phyloP scores from a whole-genome alignment of 2,113 vertebrate species.

The Prietella phreatophila region DNA sequence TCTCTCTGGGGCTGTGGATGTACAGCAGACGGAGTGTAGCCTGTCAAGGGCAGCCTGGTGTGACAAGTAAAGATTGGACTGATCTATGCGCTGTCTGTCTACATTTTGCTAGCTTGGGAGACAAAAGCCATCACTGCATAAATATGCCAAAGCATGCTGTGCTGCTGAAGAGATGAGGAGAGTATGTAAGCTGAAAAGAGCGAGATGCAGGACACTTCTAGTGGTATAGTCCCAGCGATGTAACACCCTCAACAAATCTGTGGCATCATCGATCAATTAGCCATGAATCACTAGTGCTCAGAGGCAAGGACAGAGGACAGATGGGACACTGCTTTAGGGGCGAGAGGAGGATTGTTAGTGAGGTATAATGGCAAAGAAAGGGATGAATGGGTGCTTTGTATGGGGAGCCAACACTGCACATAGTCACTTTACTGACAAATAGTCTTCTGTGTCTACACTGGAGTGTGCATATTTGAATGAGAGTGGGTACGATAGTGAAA shows the following conservation, averaged over 20 bases:
- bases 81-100: constrained; percentile 44
- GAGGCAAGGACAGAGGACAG: constrained; percentile 33
- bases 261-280: constrained; percentile 46
- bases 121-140: constrained; percentile 49
- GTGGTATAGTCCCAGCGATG: constrained; percentile 5
- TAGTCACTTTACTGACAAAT: constrained; percentile 40
- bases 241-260: constrained; percentile 42
- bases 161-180: constrained; percentile 2
- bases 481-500: constrained; percentile 11
- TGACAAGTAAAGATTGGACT: constrained; percentile 54
- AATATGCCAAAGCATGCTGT: constrained; percentile 34
- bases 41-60: constrained; percentile 46
- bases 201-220: constrained; percentile 23
- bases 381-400: constrained; percentile 53
- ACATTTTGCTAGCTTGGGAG: constrained; percentile 49
- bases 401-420: constrained; percentile 27
- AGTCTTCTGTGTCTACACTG: constrained; percentile 19
- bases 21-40: constrained; percentile 38
- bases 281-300: constrained; percentile 49
- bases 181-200: not conserved
- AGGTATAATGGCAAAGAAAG: constrained; percentile 42
- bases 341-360: constrained; percentile 45
- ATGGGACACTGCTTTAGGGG: constrained; percentile 22
- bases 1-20: constrained; percentile 37
- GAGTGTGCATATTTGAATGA: constrained; percentile 1